phyloP scores from a whole-genome alignment of 2,113 vertebrate genomes.

The Pholis gunnellus region DNA sequence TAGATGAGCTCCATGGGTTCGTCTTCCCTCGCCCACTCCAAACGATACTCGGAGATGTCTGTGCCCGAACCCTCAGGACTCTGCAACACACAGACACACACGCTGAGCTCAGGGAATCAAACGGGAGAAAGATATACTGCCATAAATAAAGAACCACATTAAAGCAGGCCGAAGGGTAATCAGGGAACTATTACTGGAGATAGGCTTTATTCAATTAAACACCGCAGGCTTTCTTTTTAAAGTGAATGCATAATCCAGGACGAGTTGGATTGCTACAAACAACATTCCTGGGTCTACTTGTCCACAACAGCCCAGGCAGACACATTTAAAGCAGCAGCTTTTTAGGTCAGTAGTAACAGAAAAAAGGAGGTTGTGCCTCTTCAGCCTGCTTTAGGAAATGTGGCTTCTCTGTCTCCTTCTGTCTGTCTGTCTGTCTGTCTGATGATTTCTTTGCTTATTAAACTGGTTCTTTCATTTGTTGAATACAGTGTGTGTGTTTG shows the following conservation, averaged over 20 bases:
- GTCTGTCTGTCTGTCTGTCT: not conserved
- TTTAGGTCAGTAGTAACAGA: not conserved
- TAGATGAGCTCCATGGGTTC: constrained; percentile 91
- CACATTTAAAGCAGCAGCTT: not conserved
- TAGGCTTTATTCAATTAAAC: not conserved
- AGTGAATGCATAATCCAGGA: not conserved
- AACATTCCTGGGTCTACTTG: not conserved
- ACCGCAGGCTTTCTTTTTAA: not conserved
- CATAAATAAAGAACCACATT: not conserved
- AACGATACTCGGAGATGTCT: constrained; percentile 94
- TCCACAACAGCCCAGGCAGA: not conserved
- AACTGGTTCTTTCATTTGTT: not conserved
- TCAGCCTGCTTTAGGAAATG: not conserved
- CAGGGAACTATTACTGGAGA: not conserved
- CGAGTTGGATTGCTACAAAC: not conserved
- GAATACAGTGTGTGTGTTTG: not conserved
- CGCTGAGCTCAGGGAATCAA: constrained; percentile 16
- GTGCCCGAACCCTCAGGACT: constrained; percentile 93
- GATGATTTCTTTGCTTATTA: not conserved
- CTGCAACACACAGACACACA: constrained; percentile 77
- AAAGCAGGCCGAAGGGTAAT: not conserved
- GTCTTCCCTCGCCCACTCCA: constrained; percentile 94
- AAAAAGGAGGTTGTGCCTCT: not conserved
- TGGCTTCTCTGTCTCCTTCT: not conserved
- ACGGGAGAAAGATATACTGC: not conserved